These are phyloP conservation scores for Pinctada fucata DNA, from an alignment of 2,888 invertebrate species.

Conservation along the genomic window DNA sequence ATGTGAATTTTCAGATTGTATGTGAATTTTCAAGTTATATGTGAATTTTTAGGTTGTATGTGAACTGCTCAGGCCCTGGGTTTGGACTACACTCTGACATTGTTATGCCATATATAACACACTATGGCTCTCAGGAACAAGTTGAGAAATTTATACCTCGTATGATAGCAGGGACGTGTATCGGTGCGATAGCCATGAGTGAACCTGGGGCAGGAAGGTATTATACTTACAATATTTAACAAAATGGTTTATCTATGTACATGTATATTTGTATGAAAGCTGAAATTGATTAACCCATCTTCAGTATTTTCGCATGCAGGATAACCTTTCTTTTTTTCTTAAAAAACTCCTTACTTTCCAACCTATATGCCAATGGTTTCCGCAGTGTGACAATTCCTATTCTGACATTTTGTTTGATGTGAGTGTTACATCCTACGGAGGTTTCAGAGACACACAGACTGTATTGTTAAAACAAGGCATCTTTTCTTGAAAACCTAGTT, in stretches of 20 bases:
- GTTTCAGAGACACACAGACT: too few species aligned
- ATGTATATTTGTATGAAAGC: background rate
- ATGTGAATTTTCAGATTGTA: too few species aligned
- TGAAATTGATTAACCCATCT: too few species aligned
- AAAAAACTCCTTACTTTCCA: too few species aligned
- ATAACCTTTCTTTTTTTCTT: too few species aligned
- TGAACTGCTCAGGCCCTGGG: conserved; percentile 75
- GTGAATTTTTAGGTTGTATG: conserved; percentile 69
- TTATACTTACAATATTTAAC: background rate
- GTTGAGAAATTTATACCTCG: conserved; percentile 76
- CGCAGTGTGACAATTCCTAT: background rate
- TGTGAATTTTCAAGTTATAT: too few species aligned
- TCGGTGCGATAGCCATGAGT: conserved; percentile 78
- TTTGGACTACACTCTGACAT: conserved; percentile 78
- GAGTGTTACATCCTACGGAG: too few species aligned
- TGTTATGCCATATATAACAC: conserved; percentile 77
- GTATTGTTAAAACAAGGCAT: too few species aligned
- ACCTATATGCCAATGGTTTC: too few species aligned
- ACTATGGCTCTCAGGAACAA: conserved; percentile 77
- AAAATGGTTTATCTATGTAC: background rate
- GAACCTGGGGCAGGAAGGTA: conserved; percentile 78
- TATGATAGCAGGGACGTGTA: conserved; percentile 76
- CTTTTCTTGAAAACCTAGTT: too few species aligned
- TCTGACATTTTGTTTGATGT: background rate
- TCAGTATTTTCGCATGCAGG: too few species aligned